These are phyloP conservation scores for Microcebus jonahi DNA, from an alignment of 2,113 vertebrate genomes.

Conservation along the genomic window DNA sequence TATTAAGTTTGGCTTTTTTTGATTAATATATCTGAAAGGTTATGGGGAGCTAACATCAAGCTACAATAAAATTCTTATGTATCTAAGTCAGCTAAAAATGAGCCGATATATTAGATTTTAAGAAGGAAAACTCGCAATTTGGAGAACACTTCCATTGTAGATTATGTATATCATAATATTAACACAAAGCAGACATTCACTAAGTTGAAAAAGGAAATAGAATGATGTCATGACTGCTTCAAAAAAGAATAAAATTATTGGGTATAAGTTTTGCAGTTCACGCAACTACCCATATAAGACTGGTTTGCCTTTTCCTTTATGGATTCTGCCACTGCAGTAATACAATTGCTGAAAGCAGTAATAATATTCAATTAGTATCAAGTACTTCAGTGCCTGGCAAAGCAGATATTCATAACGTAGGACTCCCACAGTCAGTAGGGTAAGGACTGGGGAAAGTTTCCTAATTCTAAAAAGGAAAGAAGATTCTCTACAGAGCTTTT, in stretches of 20 bases:
- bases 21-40: conserved; percentile 59
- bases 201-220: neutral
- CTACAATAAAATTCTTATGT: neutral
- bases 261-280: conserved; percentile 21
- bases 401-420: neutral
- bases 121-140: conserved; percentile 2
- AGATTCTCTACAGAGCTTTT: neutral
- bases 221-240: neutral
- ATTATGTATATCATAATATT: neutral
- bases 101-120: neutral
- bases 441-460: neutral
- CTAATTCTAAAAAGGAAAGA: neutral
- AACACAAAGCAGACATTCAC: neutral
- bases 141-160: neutral
- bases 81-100: conserved; percentile 18
- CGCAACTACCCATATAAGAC: neutral
- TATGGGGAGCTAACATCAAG: conserved; percentile 17
- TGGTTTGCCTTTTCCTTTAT: neutral
- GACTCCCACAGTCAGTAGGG: neutral
- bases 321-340: neutral
- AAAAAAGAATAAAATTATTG: neutral
- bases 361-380: conserved; percentile 20
- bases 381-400: conserved; percentile 8
- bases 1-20: conserved; percentile 55
- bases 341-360: neutral